Conservation (phyloP, 2,888 invertebrate species). For the Tridacna gigas region DNA sequence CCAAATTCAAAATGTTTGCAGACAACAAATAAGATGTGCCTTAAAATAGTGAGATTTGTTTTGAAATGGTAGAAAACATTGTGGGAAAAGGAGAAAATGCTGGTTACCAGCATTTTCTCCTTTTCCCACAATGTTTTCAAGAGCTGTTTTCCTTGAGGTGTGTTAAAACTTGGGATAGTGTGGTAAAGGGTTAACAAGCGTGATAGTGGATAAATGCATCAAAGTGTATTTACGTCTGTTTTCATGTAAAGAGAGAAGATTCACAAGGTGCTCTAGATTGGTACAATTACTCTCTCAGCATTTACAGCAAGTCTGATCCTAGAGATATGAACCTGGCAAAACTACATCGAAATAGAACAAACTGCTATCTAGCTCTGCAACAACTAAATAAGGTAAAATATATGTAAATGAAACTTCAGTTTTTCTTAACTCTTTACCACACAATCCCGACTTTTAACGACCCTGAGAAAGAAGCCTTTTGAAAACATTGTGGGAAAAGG, state of each 20-base stretch:
- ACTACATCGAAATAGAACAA: constrained; percentile 81
- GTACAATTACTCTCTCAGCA: constrained; percentile 82
- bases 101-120: not conserved
- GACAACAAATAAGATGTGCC: no score
- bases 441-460: no score
- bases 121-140: not conserved
- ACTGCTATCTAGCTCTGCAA: constrained; percentile 75
- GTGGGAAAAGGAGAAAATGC: not conserved
- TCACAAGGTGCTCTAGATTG: constrained; percentile 76
- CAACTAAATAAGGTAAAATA: constrained; percentile 70
- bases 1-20: not conserved
- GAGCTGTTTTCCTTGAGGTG: not conserved
- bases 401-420: no score
- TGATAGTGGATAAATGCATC: no score
- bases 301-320: constrained; percentile 73
- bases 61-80: not conserved
- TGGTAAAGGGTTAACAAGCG: not conserved
- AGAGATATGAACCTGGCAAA: constrained; percentile 78
- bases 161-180: no score
- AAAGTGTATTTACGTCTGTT: no score
- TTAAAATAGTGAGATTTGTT: not conserved
- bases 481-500: no score
- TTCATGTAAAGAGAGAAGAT: constrained; percentile 8
- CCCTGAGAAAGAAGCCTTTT: no score
- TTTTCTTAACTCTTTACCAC: no score